Percentiles rank a stretch among this genome's conserved stretches.
Evolutionary conservation across 2,888 invertebrate species (phyloP).

Genomic region (Emmelina monodactyla): DNA sequence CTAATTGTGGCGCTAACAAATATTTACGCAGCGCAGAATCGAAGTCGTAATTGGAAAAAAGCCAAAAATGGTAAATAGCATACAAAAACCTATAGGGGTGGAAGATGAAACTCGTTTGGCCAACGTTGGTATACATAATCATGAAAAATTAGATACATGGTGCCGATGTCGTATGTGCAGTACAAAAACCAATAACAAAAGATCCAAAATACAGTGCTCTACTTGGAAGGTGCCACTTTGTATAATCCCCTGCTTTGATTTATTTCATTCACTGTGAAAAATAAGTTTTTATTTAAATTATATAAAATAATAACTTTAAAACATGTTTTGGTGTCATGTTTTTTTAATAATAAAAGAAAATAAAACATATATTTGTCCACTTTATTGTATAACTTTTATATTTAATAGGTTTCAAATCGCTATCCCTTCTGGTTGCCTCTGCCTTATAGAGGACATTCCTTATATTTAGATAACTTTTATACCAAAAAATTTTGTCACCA

Average conservation of each 20-base stretch:
- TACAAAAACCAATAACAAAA: conserved; percentile 15
- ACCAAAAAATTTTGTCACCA: conserved; percentile 16
- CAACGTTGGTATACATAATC: conserved; percentile 12
- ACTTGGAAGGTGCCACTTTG: conserved; percentile 17
- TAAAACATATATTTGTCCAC: too few species aligned
- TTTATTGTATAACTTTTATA: too few species aligned
- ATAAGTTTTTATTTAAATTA: too few species aligned
- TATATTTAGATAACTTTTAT: neutral
- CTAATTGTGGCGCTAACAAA: too few species aligned
- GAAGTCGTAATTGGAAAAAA: conserved; percentile 7
- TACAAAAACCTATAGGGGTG: conserved; percentile 12
- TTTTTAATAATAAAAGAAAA: too few species aligned
- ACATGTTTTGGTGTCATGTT: too few species aligned
- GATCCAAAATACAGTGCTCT: conserved; percentile 15
- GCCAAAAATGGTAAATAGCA: conserved; percentile 11
- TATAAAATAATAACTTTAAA: too few species aligned
- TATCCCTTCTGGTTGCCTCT: too few species aligned
- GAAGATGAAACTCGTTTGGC: conserved; percentile 13
- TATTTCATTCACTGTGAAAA: conserved; percentile 13
- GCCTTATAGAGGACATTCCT: neutral
- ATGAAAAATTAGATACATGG: conserved; percentile 11
- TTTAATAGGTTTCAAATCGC: too few species aligned
- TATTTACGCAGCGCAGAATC: neutral
- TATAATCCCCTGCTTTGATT: conserved; percentile 15
- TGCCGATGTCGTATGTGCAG: conserved; percentile 16